phyloP scores from a whole-genome alignment of 2,113 vertebrate species.

The Mus pahari region DNA sequence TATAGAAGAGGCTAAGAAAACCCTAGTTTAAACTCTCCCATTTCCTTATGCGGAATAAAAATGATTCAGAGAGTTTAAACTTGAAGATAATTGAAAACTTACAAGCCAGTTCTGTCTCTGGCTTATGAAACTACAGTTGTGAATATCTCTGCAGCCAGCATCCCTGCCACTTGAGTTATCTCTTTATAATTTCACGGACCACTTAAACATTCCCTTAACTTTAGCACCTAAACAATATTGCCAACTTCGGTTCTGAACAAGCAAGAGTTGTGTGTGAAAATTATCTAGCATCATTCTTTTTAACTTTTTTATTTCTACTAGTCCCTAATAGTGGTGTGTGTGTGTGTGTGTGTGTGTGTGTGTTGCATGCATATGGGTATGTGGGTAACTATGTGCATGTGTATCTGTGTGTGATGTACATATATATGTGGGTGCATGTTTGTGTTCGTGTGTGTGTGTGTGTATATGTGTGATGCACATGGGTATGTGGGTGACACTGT shows the following conservation, averaged over 20 bases:
- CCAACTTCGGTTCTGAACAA: slow-evolving; percentile 26
- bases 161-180: background rate
- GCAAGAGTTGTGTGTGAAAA: background rate
- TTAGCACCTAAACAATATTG: background rate
- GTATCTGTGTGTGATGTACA: too few relatives aligned
- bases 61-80: background rate
- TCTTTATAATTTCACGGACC: background rate
- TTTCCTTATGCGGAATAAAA: background rate
- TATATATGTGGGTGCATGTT: too few relatives aligned
- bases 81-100: background rate
- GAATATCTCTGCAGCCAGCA: rapidly evolving
- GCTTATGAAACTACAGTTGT: background rate
- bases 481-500: background rate
- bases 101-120: background rate
- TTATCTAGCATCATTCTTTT: background rate
- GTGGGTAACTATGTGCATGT: too few relatives aligned
- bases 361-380: too few relatives aligned
- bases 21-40: background rate
- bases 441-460: background rate
- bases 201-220: background rate
- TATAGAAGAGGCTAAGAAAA: background rate
- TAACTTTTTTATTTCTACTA: background rate
- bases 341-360: too few relatives aligned
- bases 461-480: too few relatives aligned
- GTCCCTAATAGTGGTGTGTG: background rate